These are phyloP conservation scores for Ptilodon capucinus DNA, from an alignment of 2,888 invertebrate genomes.

Conservation along the genomic window DNA sequence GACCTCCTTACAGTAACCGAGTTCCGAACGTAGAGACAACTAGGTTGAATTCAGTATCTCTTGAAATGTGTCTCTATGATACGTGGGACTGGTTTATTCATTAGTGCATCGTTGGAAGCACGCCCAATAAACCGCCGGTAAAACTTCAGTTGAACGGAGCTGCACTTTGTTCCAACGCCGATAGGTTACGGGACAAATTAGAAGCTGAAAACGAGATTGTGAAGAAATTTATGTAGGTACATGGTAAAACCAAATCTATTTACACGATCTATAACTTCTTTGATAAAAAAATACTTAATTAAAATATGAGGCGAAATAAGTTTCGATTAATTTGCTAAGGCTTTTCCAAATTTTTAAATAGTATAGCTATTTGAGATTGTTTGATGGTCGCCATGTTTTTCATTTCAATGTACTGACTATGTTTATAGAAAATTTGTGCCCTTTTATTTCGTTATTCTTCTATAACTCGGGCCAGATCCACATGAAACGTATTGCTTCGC, in stretches of 20 bases:
- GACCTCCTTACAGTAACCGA: neutral
- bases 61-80: constrained; percentile 10
- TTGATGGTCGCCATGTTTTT: too few species aligned
- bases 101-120: constrained; percentile 33
- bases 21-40: neutral
- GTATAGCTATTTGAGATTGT: too few species aligned
- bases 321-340: too few species aligned
- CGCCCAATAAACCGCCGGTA: constrained; percentile 56
- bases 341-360: too few species aligned
- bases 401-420: too few species aligned
- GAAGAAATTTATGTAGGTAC: too few species aligned
- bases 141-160: constrained; percentile 36
- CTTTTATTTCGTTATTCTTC: constrained; percentile 3
- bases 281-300: too few species aligned
- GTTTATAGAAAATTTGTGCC: neutral
- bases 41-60: neutral
- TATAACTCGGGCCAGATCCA: constrained; percentile 20
- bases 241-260: too few species aligned
- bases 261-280: too few species aligned
- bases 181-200: constrained; percentile 7
- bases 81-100: constrained; percentile 42
- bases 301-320: too few species aligned
- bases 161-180: constrained; percentile 35
- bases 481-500: constrained; percentile 49
- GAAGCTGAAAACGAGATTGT: neutral